phyloP scores from a whole-genome alignment of 2,888 invertebrate genomes.

The Sarcophaga carnaria region DNA sequence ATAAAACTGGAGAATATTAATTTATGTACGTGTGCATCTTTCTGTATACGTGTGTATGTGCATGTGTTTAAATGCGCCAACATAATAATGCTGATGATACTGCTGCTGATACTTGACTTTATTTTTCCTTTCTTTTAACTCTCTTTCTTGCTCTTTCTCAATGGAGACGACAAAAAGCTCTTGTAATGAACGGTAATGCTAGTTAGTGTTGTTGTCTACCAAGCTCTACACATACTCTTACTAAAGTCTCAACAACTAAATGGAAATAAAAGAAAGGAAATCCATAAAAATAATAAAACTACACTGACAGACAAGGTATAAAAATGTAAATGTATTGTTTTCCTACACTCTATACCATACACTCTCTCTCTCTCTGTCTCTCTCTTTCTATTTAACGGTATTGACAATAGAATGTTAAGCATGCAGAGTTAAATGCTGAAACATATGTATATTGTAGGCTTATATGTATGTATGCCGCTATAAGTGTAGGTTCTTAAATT shows the following conservation, averaged over 20 bases:
- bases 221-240: background rate
- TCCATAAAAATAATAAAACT: constrained; percentile 20
- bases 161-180: background rate
- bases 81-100: constrained; percentile 67
- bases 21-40: background rate
- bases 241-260: background rate
- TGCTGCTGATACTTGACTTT: constrained; percentile 64
- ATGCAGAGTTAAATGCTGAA: background rate
- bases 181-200: constrained; percentile 36
- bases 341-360: background rate
- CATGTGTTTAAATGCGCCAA: constrained; percentile 17
- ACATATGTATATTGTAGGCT: background rate
- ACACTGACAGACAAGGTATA: constrained; percentile 42
- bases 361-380: constrained; percentile 4
- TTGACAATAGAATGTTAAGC: constrained; percentile 22
- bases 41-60: too few relatives aligned
- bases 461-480: background rate
- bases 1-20: background rate
- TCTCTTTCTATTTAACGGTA: background rate
- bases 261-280: constrained; percentile 1
- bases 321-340: constrained; percentile 57
- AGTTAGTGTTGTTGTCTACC: constrained; percentile 52
- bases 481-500: background rate
- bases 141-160: constrained; percentile 38
- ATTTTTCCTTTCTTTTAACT: constrained; percentile 31